These are phyloP conservation scores for Drosophila mauritiana DNA, from an alignment of 1,140 invertebrate genomes.

Conservation along the genomic window DNA sequence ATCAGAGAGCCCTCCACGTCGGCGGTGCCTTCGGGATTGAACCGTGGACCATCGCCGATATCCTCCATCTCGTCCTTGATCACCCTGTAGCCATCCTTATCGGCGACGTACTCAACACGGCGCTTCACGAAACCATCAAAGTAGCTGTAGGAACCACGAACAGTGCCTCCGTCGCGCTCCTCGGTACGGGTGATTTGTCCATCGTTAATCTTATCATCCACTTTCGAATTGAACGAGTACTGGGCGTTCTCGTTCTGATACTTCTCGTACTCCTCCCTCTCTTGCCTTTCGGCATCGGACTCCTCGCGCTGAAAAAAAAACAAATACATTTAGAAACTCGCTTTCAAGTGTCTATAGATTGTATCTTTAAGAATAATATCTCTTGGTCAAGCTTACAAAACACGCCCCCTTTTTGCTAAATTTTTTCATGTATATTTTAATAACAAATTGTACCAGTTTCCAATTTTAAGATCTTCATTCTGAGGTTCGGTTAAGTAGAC, in stretches of 20 bases:
- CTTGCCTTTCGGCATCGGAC: slow-evolving; percentile 29
- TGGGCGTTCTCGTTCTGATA: slow-evolving; percentile 78
- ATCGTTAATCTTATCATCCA: slow-evolving; percentile 86
- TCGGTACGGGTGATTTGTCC: slow-evolving; percentile 85
- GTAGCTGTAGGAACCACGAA: slow-evolving; percentile 86
- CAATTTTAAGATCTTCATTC: neutral
- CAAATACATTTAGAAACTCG: too few species aligned
- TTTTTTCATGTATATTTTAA: slow-evolving; percentile 13
- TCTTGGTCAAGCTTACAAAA: slow-evolving; percentile 1
- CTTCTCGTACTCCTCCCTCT: slow-evolving; percentile 47
- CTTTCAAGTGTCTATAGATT: too few species aligned
- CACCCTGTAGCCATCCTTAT: slow-evolving; percentile 87
- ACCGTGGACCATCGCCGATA: slow-evolving; percentile 85
- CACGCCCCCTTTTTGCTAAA: slow-evolving; percentile 22
- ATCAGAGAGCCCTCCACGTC: slow-evolving; percentile 84
- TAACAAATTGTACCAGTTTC: slow-evolving; percentile 7
- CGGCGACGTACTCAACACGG: slow-evolving; percentile 86
- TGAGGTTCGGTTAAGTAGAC: neutral
- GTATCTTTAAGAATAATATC: too few species aligned
- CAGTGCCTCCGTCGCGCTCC: slow-evolving; percentile 85
- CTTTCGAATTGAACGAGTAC: slow-evolving; percentile 85
- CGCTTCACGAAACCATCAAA: slow-evolving; percentile 86
- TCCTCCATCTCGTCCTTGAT: slow-evolving; percentile 85
- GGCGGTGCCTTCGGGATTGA: slow-evolving; percentile 85
- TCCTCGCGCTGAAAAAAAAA: slow-evolving; percentile 20